phyloP scores from a whole-genome alignment of 2,113 vertebrate species.

The Cranoglanis bouderius region DNA sequence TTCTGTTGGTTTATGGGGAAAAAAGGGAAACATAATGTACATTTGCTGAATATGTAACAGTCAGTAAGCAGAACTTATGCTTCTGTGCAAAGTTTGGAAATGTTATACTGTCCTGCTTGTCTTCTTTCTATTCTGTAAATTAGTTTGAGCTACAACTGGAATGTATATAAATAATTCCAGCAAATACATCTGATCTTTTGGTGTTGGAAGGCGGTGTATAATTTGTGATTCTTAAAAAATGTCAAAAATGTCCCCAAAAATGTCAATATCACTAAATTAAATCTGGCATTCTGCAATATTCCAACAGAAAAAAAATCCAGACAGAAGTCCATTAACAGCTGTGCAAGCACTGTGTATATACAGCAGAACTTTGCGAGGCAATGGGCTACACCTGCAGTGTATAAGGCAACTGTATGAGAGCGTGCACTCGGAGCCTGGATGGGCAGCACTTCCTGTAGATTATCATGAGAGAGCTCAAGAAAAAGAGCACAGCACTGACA shows the following conservation, averaged over 20 bases:
- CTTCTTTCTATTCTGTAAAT: neutral
- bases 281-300: neutral
- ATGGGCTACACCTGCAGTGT: conserved; percentile 9
- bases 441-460: conserved; percentile 47
- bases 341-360: neutral
- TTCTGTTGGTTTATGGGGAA: neutral
- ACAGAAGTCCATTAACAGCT: neutral
- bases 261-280: neutral
- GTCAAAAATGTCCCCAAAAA: neutral
- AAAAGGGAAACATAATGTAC: neutral
- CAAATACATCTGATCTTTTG: neutral
- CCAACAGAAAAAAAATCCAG: neutral
- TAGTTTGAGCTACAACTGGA: neutral
- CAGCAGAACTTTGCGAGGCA: neutral
- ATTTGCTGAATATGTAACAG: neutral
- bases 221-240: neutral
- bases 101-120: neutral
- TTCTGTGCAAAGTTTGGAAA: neutral
- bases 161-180: neutral
- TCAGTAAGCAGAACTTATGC: neutral
- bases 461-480: conserved; percentile 50
- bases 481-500: conserved; percentile 43
- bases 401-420: conserved; percentile 26
- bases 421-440: conserved; percentile 56
- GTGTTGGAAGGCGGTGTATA: neutral